phyloP scores from a whole-genome alignment of 2,888 invertebrate genomes.

The Exephanes ischioxanthus region DNA sequence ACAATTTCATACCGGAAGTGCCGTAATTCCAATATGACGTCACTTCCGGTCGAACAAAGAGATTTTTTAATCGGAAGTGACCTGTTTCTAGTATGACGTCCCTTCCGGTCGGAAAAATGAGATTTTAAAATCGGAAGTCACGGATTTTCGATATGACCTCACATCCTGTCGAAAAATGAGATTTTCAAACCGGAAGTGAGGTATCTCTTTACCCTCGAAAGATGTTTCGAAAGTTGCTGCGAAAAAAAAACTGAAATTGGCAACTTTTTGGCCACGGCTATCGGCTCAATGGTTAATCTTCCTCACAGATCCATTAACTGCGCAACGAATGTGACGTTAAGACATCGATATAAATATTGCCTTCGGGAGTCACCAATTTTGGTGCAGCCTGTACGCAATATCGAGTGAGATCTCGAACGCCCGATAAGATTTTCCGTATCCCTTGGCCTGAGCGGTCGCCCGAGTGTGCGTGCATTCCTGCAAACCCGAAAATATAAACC shows the following conservation, averaged over 20 bases:
- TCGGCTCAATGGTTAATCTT: neutral
- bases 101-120: no score
- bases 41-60: no score
- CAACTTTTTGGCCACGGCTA: neutral
- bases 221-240: neutral
- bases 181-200: no score
- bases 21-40: no score
- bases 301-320: neutral
- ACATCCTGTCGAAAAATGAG: no score
- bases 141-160: no score
- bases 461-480: constrained; percentile 1
- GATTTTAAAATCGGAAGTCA: no score
- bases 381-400: constrained; percentile 15
- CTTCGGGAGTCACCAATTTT: constrained; percentile 25
- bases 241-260: no score
- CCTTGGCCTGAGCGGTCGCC: neutral
- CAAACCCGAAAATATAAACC: constrained; percentile 53
- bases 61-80: no score
- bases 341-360: neutral
- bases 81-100: no score
- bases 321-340: neutral
- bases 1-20: no score
- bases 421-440: constrained; percentile 42
- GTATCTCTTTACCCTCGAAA: neutral
- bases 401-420: constrained; percentile 45